Conservation (phyloP, 2,113 vertebrate genomes). For the Labrus mixtus region DNA sequence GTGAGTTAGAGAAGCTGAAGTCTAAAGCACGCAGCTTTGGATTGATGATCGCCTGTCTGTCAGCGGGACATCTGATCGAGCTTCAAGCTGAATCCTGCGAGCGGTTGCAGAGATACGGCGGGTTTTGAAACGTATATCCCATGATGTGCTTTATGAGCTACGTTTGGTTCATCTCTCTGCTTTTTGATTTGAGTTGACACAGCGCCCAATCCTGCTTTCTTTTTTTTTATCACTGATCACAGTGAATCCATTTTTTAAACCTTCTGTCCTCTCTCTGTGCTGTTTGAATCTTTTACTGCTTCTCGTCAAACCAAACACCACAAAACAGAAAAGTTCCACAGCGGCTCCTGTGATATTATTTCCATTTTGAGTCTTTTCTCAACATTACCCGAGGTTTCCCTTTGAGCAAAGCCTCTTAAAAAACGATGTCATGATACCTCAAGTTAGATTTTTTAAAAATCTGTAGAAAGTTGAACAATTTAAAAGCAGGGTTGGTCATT, state of each 20-base stretch:
- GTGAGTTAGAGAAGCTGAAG: slow-evolving; percentile 30
- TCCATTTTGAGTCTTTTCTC: slow-evolving; percentile 45
- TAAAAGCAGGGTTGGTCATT: too few relatives aligned
- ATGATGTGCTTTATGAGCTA: slow-evolving; percentile 6
- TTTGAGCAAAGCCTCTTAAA: slow-evolving; percentile 20
- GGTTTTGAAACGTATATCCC: slow-evolving; percentile 1
- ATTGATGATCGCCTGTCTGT: slow-evolving; percentile 41
- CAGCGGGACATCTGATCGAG: slow-evolving; percentile 33
- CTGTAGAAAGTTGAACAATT: too few relatives aligned
- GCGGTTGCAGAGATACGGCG: neutral
- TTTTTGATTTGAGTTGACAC: neutral
- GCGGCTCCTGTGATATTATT: slow-evolving; percentile 34
- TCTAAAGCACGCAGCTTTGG: slow-evolving; percentile 29
- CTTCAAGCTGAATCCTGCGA: slow-evolving; percentile 8
- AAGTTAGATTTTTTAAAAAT: too few relatives aligned
- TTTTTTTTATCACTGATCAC: neutral
- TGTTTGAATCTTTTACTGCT: neutral
- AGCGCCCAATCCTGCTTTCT: neutral
- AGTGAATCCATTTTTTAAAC: slow-evolving; percentile 1
- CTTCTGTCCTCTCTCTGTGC: neutral
- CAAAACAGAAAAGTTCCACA: slow-evolving; percentile 10
- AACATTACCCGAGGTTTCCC: slow-evolving; percentile 14
- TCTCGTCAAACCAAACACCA: slow-evolving; percentile 6
- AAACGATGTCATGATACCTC: too few relatives aligned
- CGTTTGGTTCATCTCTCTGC: neutral